Percentiles rank a stretch among this genome's conserved stretches.
Evolutionary conservation across 2,113 vertebrate species (phyloP).

Genomic region (Gymnobelideus leadbeateri): DNA sequence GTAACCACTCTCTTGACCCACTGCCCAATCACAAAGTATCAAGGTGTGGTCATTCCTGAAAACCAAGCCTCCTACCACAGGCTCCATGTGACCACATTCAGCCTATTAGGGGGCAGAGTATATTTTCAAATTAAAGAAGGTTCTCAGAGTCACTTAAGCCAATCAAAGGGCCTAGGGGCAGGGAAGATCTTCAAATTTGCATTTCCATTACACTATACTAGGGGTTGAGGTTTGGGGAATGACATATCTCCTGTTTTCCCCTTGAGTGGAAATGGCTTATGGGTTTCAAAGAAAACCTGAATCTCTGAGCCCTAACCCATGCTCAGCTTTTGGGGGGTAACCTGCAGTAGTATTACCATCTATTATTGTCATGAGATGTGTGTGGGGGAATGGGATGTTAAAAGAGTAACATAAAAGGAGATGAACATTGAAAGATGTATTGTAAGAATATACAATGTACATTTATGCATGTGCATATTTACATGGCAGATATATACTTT

Average conservation of each 20-base stretch:
- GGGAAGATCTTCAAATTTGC: no score
- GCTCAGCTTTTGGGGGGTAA: not conserved
- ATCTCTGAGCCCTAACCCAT: not conserved
- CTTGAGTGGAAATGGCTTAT: not conserved
- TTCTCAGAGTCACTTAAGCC: no score
- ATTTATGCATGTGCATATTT: not conserved
- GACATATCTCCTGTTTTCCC: not conserved
- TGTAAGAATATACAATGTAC: not conserved
- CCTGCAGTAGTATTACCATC: not conserved
- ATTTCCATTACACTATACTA: no score
- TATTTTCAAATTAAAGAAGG: no score
- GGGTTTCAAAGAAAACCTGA: not conserved
- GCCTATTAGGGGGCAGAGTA: no score
- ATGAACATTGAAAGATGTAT: not conserved
- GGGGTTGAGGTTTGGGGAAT: not conserved
- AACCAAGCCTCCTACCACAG: no score
- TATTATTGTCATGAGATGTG: not conserved
- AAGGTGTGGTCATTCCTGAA: no score
- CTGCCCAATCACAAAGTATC: no score
- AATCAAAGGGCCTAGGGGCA: no score
- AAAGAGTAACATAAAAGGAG: not conserved
- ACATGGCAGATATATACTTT: rapidly evolving
- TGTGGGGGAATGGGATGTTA: not conserved
- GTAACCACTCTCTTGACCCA: no score
- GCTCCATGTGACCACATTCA: no score